phyloP scores from a whole-genome alignment of 2,113 vertebrate genomes.

The Chinchilla lanigera region DNA sequence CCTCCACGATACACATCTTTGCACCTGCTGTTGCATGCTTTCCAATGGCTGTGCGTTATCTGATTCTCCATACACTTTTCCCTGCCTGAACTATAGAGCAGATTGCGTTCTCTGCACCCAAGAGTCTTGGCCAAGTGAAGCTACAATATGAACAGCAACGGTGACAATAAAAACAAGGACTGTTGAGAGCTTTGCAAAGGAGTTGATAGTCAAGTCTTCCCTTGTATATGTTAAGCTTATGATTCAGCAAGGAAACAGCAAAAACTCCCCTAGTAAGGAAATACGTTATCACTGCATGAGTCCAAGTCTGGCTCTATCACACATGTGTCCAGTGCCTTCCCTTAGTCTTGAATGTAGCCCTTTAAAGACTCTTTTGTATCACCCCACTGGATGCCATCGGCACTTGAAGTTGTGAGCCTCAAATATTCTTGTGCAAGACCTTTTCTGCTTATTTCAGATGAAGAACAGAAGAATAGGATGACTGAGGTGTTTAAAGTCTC shows the following conservation, averaged over 20 bases:
- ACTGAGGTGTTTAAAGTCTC: background rate
- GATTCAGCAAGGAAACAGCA: background rate
- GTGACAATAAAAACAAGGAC: background rate
- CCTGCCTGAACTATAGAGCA: no score
- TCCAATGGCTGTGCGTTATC: rapidly evolving
- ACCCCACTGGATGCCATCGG: background rate
- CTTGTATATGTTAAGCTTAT: background rate
- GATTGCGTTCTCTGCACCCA: background rate
- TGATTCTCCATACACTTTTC: rapidly evolving
- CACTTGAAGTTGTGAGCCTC: background rate
- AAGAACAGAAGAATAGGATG: background rate
- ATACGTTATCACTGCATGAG: background rate
- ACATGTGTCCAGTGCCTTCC: no score
- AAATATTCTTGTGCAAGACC: background rate
- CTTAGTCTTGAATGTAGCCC: rapidly evolving
- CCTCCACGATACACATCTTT: background rate
- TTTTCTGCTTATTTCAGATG: no score
- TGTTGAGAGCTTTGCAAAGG: background rate
- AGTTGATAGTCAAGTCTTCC: background rate
- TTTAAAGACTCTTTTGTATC: rapidly evolving
- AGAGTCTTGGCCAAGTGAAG: background rate
- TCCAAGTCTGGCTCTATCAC: no score
- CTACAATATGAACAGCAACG: rapidly evolving
- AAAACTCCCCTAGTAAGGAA: background rate
- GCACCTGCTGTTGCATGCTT: background rate